A percentile compares a stretch with the other conserved stretches of the same genome.
These are phyloP conservation scores for Hoplostethus mediterraneus DNA, from an alignment of 2,797 vertebrate genomes.

Conservation along the genomic window DNA sequence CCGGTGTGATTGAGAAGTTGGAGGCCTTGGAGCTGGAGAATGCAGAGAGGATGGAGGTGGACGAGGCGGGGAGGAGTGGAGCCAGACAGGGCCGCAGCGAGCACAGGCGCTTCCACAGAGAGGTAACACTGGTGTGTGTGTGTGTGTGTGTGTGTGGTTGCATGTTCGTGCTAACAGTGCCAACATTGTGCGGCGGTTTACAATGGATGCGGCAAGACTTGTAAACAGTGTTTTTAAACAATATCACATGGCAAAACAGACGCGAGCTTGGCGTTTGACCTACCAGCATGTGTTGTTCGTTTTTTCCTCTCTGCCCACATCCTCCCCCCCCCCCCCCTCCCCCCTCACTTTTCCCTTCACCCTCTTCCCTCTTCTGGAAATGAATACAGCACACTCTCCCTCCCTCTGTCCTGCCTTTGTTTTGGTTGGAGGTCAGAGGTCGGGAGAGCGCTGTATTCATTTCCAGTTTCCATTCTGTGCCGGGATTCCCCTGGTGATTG, in stretches of 20 bases:
- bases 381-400: slow-evolving; percentile 6
- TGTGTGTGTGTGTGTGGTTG: slow-evolving; percentile 6
- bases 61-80: slow-evolving; percentile 70
- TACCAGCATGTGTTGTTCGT: background rate
- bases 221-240: slow-evolving; percentile 42
- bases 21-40: slow-evolving; percentile 89
- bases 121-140: slow-evolving; percentile 64
- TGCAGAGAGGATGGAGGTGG: slow-evolving; percentile 86
- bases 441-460: slow-evolving; percentile 70
- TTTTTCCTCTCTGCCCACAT: background rate
- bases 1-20: slow-evolving; percentile 88
- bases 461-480: slow-evolving; percentile 79
- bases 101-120: slow-evolving; percentile 80
- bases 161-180: slow-evolving; percentile 17
- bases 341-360: slow-evolving; percentile 39
- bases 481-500: slow-evolving; percentile 72
- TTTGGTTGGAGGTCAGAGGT: slow-evolving; percentile 74
- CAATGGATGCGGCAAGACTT: slow-evolving; percentile 5
- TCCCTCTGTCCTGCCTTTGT: slow-evolving; percentile 71
- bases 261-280: slow-evolving; percentile 15
- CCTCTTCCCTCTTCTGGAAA: slow-evolving; percentile 28
- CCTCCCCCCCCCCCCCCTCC: background rate
- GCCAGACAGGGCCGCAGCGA: slow-evolving; percentile 85
- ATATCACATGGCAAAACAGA: slow-evolving; percentile 39
- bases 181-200: slow-evolving; percentile 31